A percentile compares a stretch with the other conserved stretches of the same genome.
These are phyloP conservation scores for Athetis lepigone DNA, from an alignment of 2,888 invertebrate species.

Conservation along the genomic window DNA sequence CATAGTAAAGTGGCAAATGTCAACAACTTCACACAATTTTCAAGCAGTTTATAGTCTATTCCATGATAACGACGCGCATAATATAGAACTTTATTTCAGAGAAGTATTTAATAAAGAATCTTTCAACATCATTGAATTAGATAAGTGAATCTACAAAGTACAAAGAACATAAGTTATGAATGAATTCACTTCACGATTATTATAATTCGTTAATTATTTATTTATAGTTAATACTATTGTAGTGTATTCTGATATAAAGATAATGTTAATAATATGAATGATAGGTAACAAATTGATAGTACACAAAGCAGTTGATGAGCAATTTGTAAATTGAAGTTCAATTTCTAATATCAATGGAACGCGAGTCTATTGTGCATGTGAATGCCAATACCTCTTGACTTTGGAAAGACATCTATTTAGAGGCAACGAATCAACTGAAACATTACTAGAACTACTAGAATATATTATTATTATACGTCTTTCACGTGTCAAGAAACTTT, in stretches of 20 bases:
- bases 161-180: slow-evolving; percentile 33
- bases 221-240: slow-evolving; percentile 30
- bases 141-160: background rate
- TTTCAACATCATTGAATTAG: slow-evolving; percentile 3
- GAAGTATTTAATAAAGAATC: slow-evolving; percentile 2
- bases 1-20: slow-evolving; percentile 46
- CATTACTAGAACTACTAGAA: slow-evolving; percentile 20
- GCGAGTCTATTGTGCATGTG: slow-evolving; percentile 28
- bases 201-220: slow-evolving; percentile 16
- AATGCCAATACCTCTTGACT: slow-evolving; percentile 43
- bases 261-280: slow-evolving; percentile 47
- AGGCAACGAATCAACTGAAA: slow-evolving; percentile 5
- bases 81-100: slow-evolving; percentile 3
- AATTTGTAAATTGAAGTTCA: slow-evolving; percentile 35
- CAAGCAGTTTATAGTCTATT: slow-evolving; percentile 31
- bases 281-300: slow-evolving; percentile 54
- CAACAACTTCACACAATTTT: slow-evolving; percentile 48
- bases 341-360: slow-evolving; percentile 46
- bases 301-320: slow-evolving; percentile 42
- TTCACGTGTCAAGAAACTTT: slow-evolving; percentile 14
- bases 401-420: slow-evolving; percentile 34
- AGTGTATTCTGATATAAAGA: slow-evolving; percentile 38
- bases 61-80: slow-evolving; percentile 14
- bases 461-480: slow-evolving; percentile 26
- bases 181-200: slow-evolving; percentile 29